Evolutionary conservation across 2,797 vertebrate species (phyloP).

Genomic region (Sebastes miniatus): DNA sequence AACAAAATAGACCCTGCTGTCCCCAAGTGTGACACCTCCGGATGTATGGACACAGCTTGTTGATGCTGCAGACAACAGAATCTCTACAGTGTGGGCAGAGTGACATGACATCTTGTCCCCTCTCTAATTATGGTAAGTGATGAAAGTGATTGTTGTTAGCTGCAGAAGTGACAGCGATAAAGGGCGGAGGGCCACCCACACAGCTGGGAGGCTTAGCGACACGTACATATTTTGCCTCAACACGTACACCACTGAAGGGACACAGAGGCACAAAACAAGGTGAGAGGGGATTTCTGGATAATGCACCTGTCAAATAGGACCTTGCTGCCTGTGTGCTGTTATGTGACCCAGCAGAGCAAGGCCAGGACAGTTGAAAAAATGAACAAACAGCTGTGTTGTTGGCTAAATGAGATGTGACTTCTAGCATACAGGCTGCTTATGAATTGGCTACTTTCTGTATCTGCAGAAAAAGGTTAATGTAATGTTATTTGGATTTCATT

Average conservation of each 20-base stretch:
- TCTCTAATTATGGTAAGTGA: constrained; percentile 62
- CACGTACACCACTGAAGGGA: constrained; percentile 40
- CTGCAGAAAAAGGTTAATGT: background rate
- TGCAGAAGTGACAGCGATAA: constrained; percentile 46
- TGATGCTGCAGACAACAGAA: constrained; percentile 21
- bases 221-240: constrained; percentile 45
- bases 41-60: constrained; percentile 12
- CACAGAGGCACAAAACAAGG: constrained; percentile 55
- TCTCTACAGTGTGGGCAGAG: constrained; percentile 29
- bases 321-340: constrained; percentile 35
- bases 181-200: constrained; percentile 42
- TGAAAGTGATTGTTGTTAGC: constrained; percentile 45
- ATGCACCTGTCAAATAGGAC: constrained; percentile 60
- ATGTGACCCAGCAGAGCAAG: constrained; percentile 42
- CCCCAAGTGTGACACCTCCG: constrained; percentile 26
- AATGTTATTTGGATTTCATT: background rate
- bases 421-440: background rate
- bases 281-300: constrained; percentile 55
- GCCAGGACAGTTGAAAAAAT: constrained; percentile 35
- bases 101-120: constrained; percentile 44
- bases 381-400: constrained; percentile 44
- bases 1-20: background rate
- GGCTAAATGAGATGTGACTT: constrained; percentile 21
- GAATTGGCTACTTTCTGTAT: background rate
- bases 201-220: constrained; percentile 52